Evolutionary conservation across 2,797 vertebrate species (phyloP).

Genomic region (Ctenosaura bakeri): DNA sequence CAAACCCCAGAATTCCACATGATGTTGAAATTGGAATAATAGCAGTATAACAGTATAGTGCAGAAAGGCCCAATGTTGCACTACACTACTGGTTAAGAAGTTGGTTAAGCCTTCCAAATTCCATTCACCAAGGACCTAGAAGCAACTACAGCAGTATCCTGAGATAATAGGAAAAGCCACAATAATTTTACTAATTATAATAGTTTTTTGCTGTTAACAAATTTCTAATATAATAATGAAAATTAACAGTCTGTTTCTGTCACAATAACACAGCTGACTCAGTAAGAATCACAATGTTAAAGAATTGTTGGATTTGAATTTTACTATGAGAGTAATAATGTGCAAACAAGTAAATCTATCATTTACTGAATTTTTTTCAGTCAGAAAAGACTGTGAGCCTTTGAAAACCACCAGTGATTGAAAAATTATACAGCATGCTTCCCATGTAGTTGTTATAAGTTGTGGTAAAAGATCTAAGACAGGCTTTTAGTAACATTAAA

Average conservation of each 20-base stretch:
- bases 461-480: conserved; percentile 58
- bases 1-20: no score
- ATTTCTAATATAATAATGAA: neutral
- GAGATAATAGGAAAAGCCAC: neutral
- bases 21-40: no score
- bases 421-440: conserved; percentile 64
- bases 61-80: neutral
- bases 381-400: conserved; percentile 65
- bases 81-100: neutral
- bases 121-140: neutral
- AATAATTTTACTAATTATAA: no score
- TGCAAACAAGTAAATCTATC: conserved; percentile 66
- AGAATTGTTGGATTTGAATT: conserved; percentile 59
- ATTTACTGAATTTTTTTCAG: conserved; percentile 57
- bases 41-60: no score
- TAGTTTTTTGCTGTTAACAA: neutral
- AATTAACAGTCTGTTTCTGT: conserved; percentile 30
- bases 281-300: conserved; percentile 41
- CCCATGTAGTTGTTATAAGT: conserved; percentile 45
- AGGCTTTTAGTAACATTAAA: conserved; percentile 37
- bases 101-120: neutral
- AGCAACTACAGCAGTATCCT: neutral
- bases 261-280: conserved; percentile 35
- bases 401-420: conserved; percentile 40
- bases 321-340: conserved; percentile 72